phyloP scores from a whole-genome alignment of 2,113 vertebrate species.

The cat (Felis catus) region DNA sequence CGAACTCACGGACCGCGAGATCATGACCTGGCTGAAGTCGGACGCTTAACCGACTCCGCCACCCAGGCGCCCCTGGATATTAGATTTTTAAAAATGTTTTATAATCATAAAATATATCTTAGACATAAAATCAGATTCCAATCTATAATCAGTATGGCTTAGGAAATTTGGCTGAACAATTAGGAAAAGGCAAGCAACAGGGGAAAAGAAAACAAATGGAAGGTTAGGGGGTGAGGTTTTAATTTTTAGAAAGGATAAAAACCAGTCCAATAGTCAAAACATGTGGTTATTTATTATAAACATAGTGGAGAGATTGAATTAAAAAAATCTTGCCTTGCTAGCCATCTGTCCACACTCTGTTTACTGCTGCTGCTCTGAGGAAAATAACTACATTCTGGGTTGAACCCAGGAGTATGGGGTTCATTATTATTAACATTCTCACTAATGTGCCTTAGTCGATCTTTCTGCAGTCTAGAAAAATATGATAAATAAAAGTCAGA shows the following conservation, averaged over 20 bases:
- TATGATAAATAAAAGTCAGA: neutral
- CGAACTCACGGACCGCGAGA: no score
- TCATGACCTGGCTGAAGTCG: no score
- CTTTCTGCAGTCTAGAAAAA: neutral
- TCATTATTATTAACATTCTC: neutral
- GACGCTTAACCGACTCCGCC: no score
- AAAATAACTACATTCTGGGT: neutral
- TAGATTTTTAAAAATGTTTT: neutral
- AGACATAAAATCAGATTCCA: constrained; percentile 33
- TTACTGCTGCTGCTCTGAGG: neutral
- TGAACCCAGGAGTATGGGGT: neutral
- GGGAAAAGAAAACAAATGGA: constrained; percentile 59
- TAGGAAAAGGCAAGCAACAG: constrained; percentile 50
- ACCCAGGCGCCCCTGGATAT: neutral
- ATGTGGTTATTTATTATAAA: constrained; percentile 50
- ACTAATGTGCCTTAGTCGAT: neutral
- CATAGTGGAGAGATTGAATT: neutral
- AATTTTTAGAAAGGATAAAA: constrained; percentile 66
- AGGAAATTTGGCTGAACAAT: constrained; percentile 46
- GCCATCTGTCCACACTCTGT: neutral
- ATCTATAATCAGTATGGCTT: constrained; percentile 49
- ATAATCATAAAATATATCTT: neutral
- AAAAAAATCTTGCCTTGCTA: neutral
- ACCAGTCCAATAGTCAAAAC: constrained; percentile 50
- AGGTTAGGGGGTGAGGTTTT: neutral